Conservation (phyloP, 2,888 invertebrate genomes). For the Tiphia femorata region DNA sequence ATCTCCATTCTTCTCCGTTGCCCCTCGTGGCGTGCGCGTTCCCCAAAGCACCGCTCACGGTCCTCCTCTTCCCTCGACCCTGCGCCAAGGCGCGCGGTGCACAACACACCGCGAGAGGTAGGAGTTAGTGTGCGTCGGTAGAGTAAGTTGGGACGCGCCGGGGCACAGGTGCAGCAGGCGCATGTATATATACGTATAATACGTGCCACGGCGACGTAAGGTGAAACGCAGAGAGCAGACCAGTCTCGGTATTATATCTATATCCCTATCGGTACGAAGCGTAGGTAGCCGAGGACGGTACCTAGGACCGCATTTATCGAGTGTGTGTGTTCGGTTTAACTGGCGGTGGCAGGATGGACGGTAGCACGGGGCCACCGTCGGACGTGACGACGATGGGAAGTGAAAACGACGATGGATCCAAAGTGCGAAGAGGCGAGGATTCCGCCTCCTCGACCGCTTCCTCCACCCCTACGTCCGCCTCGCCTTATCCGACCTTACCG, state of each 20-base stretch:
- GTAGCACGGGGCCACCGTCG: conserved; percentile 51
- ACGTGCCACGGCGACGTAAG: conserved; percentile 11
- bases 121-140: background rate
- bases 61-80: conserved; percentile 7
- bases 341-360: conserved; percentile 51
- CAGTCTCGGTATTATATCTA: no score
- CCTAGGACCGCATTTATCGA: no score
- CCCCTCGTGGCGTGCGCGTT: conserved; percentile 42
- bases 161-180: conserved; percentile 48
- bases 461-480: background rate
- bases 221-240: background rate
- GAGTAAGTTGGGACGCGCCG: conserved; percentile 9
- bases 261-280: background rate
- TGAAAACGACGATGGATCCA: conserved; percentile 40
- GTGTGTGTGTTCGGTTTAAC: conserved; percentile 25
- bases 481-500: conserved; percentile 17
- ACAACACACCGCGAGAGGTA: background rate
- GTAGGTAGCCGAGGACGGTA: conserved; percentile 8
- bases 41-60: conserved; percentile 26
- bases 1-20: background rate
- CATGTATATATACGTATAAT: conserved; percentile 14
- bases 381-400: conserved; percentile 53
- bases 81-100: background rate
- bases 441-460: conserved; percentile 1
- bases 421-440: conserved; percentile 20